Base-by-base conservation (phyloP, 2,888 invertebrate genomes). In the Crossocerus cetratus region DNA sequence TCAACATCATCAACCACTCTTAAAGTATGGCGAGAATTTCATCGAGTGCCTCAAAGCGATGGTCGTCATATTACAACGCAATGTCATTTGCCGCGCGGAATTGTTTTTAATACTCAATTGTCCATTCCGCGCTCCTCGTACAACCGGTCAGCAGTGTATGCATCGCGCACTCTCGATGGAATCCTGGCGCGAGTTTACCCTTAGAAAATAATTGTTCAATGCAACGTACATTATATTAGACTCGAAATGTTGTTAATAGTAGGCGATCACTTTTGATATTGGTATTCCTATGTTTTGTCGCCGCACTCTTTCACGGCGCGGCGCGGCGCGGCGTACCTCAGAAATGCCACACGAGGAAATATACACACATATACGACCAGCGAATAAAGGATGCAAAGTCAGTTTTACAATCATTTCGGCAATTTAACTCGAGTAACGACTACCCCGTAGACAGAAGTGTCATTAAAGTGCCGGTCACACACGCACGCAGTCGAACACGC, bases 351-450 rank as follows among this genome's bases (percentile, higher is more conserved):
- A 62, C 56, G 42, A 22, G 57, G 58, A 57, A 62, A 58, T 22
- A 42, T 58, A 44, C 18, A 20, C n/a, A 58, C 18, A 42, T 58
- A 44, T 21, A 20, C n/a, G 23, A 56, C 23, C 57, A 58, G 44
- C 64, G 60, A 72, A 63, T 58, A 21, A 60, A 32, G 57, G 59
- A 69, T 54, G 57, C 58, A 44, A 65, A 65, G 56, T 70, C 66
- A n/a, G 42, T 65, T 66, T 59, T 62, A 64, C 60, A 60, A 70
- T 70, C 70, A 57, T 64, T 66, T 66, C 44, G 56, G 45, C 22
- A 55, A 69, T 65, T 32, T 55, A 49, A 74, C 65, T 43, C 58
- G 65, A 74, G 62, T 45, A 65, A n/a, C n/a, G n/a, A 69, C 49
- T 57, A 61, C 42, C 44, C 42, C 20, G 58, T 53, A 61, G 45